Conservation (phyloP, 1,140 invertebrate genomes). For the Muscidifurax raptorellus region DNA sequence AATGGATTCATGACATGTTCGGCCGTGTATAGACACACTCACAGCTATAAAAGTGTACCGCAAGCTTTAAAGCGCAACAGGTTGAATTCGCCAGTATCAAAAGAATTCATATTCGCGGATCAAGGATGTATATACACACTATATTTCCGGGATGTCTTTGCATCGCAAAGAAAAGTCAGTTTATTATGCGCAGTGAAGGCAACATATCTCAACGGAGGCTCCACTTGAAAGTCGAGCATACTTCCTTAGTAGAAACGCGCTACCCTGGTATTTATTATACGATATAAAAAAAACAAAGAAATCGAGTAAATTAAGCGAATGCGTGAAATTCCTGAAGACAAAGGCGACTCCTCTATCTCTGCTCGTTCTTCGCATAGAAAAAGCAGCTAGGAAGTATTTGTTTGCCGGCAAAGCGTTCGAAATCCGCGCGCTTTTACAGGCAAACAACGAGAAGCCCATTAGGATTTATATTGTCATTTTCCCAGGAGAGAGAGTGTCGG, state of each 20-base stretch:
- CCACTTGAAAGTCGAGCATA: too few relatives aligned
- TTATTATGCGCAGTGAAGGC: too few relatives aligned
- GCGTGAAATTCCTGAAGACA: background rate
- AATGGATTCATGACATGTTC: background rate
- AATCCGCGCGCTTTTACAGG: background rate
- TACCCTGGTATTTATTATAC: background rate
- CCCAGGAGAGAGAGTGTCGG: background rate
- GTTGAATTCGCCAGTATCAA: background rate
- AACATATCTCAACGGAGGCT: too few relatives aligned
- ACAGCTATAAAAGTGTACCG: background rate
- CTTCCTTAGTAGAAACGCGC: too few relatives aligned
- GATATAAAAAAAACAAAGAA: background rate
- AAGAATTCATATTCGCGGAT: background rate
- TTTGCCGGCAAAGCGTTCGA: background rate
- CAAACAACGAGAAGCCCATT: background rate
- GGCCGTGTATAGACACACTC: background rate
- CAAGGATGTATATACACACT: too few relatives aligned
- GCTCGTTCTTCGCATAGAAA: background rate
- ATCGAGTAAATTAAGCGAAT: background rate
- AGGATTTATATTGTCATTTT: conserved; percentile 1
- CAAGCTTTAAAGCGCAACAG: background rate
- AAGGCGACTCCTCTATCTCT: too few relatives aligned
- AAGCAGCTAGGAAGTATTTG: background rate
- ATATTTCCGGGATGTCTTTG: too few relatives aligned
- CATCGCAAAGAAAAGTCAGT: too few relatives aligned